These are phyloP conservation scores for Portunus trituberculatus DNA, from an alignment of 1,140 invertebrate genomes.

Conservation along the genomic window DNA sequence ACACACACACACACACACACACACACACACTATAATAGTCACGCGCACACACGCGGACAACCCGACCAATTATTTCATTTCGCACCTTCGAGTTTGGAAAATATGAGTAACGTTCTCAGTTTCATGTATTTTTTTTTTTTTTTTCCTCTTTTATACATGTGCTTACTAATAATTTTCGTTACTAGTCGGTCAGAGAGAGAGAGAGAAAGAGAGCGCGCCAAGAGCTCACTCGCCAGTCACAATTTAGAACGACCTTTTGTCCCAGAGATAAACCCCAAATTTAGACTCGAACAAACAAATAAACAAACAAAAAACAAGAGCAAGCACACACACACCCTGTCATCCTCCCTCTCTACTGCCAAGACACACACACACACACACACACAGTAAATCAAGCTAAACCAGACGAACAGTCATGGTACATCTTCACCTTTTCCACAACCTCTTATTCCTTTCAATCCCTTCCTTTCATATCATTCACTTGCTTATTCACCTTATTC, in stretches of 20 bases:
- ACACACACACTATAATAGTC: background rate
- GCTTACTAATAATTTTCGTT: background rate
- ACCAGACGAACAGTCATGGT: background rate
- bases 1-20: slow-evolving; percentile 1
- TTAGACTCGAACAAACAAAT: background rate
- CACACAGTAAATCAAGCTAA: background rate
- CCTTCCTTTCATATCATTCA: background rate
- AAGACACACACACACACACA: background rate
- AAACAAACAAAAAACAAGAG: background rate
- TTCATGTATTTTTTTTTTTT: background rate
- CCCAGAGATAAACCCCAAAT: background rate
- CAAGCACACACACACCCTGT: background rate
- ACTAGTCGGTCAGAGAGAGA: background rate
- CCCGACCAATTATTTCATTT: background rate
- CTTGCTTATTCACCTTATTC: background rate
- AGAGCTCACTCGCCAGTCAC: background rate
- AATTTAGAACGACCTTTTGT: background rate
- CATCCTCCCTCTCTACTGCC: too few relatives aligned
- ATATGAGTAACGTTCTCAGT: background rate
- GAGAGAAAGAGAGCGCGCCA: background rate
- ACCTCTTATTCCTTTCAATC: background rate
- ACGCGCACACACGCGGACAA: background rate
- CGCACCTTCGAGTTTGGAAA: background rate
- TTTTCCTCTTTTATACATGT: background rate
- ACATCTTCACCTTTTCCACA: background rate